Base-by-base conservation (phyloP, 2,888 invertebrate genomes). In the Drosophila kuntzei region DNA sequence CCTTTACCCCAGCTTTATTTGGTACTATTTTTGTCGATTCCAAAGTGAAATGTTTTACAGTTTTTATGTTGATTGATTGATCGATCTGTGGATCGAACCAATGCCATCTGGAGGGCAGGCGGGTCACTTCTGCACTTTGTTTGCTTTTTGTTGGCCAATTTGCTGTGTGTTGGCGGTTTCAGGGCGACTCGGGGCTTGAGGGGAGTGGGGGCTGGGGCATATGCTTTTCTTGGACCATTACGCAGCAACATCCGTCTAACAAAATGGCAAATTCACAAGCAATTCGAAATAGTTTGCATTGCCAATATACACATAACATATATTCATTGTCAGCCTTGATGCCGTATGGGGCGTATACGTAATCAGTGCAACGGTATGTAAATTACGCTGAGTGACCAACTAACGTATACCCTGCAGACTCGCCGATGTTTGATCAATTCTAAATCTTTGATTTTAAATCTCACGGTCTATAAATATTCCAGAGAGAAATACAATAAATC, bases 341-440 rank as follows among this genome's bases (percentile, higher is more conserved):
- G 59, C 41, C 41, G 25, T 6, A 61, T 14, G 55, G 87, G 81
- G 84, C 81, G 81, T 83, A 80, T 76, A 61, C 84, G 71, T 67
- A 86, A 80, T 86, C 64, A 16, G 37, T 16, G 49, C 41, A 57
- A 34, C 47, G 34, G 22, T 39, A 50, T 39, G 8, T 14, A 16
- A 36, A 29, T n/a, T 51, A 51, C 14, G 25, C 16, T 5, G 4
- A 11, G n/a, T 50, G 14, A 9, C 8, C 2, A 32, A 37, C 49
- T 29, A 1, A 12, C 2, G n/a, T 9, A 47, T 61, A 51, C 60
- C 29, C 54, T 71, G 20, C 2, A 22, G 32, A 4, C 9, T n/a
- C n/a, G 25, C 25, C 1, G 1, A 25, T 22, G 3, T 2, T 3
- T 2, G 5, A 22, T 22, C 3, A 22, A 5, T 22, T 22, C 22